Evolutionary conservation across 2,113 vertebrate species (phyloP), one percentile per base, ranked within the genome.

Genomic region (Chaetops frenatus): DNA sequence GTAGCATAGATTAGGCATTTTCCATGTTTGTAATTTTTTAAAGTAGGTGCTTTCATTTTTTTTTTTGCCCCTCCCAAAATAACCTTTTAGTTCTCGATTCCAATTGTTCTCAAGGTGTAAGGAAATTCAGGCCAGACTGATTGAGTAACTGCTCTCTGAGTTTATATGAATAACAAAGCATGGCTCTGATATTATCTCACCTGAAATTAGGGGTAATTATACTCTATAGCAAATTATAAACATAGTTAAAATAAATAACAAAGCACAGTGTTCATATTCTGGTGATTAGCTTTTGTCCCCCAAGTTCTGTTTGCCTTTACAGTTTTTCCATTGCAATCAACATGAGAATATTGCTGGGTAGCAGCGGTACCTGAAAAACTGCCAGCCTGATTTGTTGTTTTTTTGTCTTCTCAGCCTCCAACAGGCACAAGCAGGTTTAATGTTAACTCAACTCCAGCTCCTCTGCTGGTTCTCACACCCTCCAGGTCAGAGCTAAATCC

Each of bases 401-500:
- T 62, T 44, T 35, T 38, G 56, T 23, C 56, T 23, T 11, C 91
- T 93, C 73, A 90, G 62, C 78, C 72, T 95, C 60, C 82, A 95
- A 87, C 95, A 97, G 96, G 97, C 96, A 72, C 5, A 17, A 97
- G 65, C 97, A 98, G 95, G 96, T 97, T 97, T 72, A 91, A 86
- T 77, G 82, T 90, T 96, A 94, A 87, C 62, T 88, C 94, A 96
- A 74, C 95, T 89, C 60, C 91, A 95, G 88, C 94, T 96, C 88
- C 92, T 93, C 87, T 95, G 94, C 89, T 95, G 92, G 89, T 97
- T 98, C 97, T 97, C 97, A 97, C 93, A 98, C 96, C 97, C 97
- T 97, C 95, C 61, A 88, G 97, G 97, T 98, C 97, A 98, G 95
- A 97, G 78, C 69, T 74, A 98, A 98, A 98, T 97, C 97, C 97